A percentile compares a stretch with the other conserved stretches of the same genome.
Conservation (phyloP, 1,140 invertebrate genomes). For the Panulirus ornatus region DNA sequence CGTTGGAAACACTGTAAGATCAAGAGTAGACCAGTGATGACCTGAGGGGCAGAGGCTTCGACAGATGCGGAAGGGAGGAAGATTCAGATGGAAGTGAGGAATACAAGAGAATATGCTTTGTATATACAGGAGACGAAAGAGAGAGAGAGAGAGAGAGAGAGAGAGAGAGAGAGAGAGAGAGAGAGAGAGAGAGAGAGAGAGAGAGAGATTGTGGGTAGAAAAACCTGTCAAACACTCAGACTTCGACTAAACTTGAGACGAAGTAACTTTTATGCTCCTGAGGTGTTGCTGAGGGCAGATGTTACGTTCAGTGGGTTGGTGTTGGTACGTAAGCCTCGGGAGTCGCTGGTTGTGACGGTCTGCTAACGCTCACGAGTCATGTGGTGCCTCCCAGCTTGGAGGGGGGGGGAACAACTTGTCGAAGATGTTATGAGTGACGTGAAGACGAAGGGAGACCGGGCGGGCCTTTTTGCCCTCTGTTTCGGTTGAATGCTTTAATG, state of each 20-base stretch:
- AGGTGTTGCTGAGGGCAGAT: too few relatives aligned
- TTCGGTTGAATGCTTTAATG: neutral
- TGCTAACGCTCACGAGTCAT: neutral
- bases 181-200: constrained; percentile 19
- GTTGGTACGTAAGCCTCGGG: too few relatives aligned
- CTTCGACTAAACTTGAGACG: neutral
- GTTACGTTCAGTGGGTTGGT: too few relatives aligned
- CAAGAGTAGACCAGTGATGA: too few relatives aligned
- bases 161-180: constrained; percentile 16
- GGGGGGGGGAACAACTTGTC: neutral
- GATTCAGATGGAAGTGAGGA: neutral
- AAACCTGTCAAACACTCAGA: neutral
- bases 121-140: neutral
- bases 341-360: too few relatives aligned
- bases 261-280: too few relatives aligned
- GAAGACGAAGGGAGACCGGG: neutral
- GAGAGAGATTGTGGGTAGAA: too few relatives aligned
- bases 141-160: constrained; percentile 1
- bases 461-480: neutral
- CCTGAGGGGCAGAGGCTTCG: too few relatives aligned
- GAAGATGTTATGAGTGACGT: neutral
- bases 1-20: too few relatives aligned
- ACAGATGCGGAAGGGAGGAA: too few relatives aligned
- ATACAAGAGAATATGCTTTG: neutral
- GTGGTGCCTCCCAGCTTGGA: neutral